Percentiles rank a stretch among this genome's conserved stretches.
These are phyloP conservation scores for Mormyrus proboscirostris DNA, from an alignment of 2,797 vertebrate genomes.

Conservation along the genomic window DNA sequence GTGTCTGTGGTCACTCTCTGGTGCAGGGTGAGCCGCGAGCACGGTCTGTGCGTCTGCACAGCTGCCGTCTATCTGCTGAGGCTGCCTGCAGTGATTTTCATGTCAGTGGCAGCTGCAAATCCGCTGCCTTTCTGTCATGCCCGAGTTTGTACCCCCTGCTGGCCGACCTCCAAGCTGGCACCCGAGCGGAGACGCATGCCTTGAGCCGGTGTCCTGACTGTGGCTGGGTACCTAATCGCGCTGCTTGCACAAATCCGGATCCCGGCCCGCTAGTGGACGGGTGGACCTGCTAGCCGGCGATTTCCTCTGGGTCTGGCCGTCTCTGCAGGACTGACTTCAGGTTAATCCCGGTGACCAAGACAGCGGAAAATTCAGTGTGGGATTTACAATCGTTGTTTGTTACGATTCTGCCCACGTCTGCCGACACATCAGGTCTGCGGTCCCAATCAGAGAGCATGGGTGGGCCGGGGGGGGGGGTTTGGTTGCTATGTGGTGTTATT, in stretches of 20 bases:
- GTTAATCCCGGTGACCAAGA: neutral
- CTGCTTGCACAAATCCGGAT: neutral
- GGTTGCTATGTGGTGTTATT: neutral
- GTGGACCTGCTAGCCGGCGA: neutral
- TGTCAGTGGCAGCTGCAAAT: neutral
- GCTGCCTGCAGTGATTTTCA: neutral
- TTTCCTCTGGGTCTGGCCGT: neutral
- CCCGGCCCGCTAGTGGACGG: neutral
- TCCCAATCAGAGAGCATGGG: neutral
- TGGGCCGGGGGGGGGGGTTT: neutral
- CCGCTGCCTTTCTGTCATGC: neutral
- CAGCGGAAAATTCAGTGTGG: neutral
- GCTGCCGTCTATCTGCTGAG: neutral
- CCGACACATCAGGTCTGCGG: neutral
- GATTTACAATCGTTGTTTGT: neutral
- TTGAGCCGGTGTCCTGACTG: neutral
- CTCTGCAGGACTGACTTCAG: neutral
- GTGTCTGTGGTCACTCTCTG: neutral
- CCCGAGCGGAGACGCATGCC: neutral
- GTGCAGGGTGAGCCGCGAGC: neutral
- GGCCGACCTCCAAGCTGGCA: neutral
- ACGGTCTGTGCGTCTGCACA: neutral
- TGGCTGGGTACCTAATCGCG: neutral
- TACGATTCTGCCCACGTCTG: neutral
- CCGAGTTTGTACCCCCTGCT: neutral